Evolutionary conservation across 2,888 invertebrate species (phyloP), one percentile per base, ranked within the genome.

Genomic region (Erynnis tages): DNA sequence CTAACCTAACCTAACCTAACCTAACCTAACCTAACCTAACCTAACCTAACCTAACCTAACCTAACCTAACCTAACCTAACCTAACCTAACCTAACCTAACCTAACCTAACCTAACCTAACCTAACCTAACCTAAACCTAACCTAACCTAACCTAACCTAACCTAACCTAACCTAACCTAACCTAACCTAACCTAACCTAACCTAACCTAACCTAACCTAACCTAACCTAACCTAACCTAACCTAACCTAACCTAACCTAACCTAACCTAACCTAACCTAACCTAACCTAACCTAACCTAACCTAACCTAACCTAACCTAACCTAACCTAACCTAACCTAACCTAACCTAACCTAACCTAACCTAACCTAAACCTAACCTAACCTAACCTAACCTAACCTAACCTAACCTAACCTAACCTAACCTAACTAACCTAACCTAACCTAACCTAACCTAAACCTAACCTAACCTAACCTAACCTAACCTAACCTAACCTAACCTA

Each of bases 401-500:
- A 47, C 34, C 34, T 13, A 16, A 34, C 34, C 34, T 16, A 34
- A 60, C 61, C 34, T 13, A 16, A 34, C 34, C 34, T 16, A 34
- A 57, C 57, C 57, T 14, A 7, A 16, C 13, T 16, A 6, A 8
- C 59, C 58, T 55, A 60, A 58, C 60, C 57, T 61, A 60, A 58
- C 61, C 57, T 58, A 61, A 58, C 62, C 54, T 56, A 55, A 56
- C 59, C 59, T 59, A 60, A 58, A 13, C 59, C 58, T 55, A 60
- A 58, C 60, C 57, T 61, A 60, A 58, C 61, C 57, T 58, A 61
- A 58, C 62, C 54, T 56, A 55, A 56, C 59, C 59, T 59, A 60
- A 58, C 62, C 58, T 56, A 61, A 57, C 58, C 55, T 61, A 61
- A 58, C 59, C 57, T 58, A 58, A 60, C 58, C 56, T 59, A 57